phyloP scores from a whole-genome alignment of 2,797 vertebrate genomes.

The Choloepus didactylus region DNA sequence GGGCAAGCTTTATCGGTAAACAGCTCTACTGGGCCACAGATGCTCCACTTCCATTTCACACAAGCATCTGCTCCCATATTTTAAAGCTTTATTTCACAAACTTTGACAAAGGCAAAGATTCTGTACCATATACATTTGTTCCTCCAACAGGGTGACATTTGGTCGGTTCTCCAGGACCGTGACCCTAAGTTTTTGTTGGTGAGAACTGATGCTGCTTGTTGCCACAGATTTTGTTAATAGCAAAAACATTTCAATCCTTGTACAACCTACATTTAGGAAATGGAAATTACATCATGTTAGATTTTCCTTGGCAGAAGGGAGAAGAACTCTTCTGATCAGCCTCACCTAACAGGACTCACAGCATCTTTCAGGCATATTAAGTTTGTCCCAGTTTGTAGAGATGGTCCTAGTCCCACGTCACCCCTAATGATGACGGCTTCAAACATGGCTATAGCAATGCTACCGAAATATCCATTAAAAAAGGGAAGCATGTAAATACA shows the following conservation, averaged over 20 bases:
- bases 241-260: conserved; percentile 24
- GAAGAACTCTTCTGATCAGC: neutral
- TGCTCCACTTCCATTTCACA: conserved; percentile 80
- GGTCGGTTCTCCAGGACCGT: conserved; percentile 65
- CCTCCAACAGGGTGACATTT: conserved; percentile 64
- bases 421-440: conserved; percentile 1
- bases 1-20: conserved; percentile 88
- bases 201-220: conserved; percentile 62
- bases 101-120: conserved; percentile 64
- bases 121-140: conserved; percentile 67
- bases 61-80: conserved; percentile 87
- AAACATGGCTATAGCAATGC: neutral
- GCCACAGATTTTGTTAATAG: neutral
- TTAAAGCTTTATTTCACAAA: conserved; percentile 76
- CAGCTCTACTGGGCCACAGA: conserved; percentile 81
- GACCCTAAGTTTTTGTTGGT: conserved; percentile 79
- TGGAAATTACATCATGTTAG: neutral
- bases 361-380: conserved; percentile 52
- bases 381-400: conserved; percentile 31
- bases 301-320: neutral
- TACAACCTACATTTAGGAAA: neutral
- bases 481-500: conserved; percentile 66
- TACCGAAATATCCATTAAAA: conserved; percentile 26
- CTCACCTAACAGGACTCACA: neutral
- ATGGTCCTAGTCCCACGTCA: conserved; percentile 34